Evolutionary conservation across 1,140 invertebrate species (phyloP).

Genomic region (Dinothrombium tinctorium): DNA sequence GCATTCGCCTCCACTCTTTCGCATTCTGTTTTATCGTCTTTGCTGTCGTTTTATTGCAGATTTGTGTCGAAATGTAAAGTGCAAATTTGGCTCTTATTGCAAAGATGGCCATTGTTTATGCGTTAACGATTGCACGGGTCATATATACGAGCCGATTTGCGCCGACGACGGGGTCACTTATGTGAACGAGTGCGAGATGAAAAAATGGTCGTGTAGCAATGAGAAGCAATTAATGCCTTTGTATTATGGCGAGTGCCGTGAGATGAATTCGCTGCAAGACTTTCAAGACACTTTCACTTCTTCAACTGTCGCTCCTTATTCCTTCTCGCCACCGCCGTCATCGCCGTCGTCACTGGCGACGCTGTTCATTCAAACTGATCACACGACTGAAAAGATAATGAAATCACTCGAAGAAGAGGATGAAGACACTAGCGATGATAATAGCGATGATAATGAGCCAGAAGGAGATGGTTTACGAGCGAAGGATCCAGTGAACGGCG

Average conservation of each 20-base stretch:
- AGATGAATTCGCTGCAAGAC: conserved; percentile 27
- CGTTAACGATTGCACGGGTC: conserved; percentile 37
- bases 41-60: conserved; percentile 44
- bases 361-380: too few relatives aligned
- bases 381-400: too few relatives aligned
- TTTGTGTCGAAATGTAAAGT: conserved; percentile 46
- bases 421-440: too few relatives aligned
- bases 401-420: too few relatives aligned
- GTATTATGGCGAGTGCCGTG: conserved; percentile 28
- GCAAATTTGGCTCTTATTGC: conserved; percentile 50
- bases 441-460: too few relatives aligned
- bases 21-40: neutral
- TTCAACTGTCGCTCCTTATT: neutral
- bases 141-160: conserved; percentile 36
- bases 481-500: too few relatives aligned
- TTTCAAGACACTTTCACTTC: neutral
- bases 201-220: conserved; percentile 39
- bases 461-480: too few relatives aligned
- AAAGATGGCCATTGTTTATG: conserved; percentile 59
- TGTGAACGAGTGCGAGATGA: conserved; percentile 37
- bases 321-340: neutral
- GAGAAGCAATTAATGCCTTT: conserved; percentile 26
- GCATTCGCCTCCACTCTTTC: neutral
- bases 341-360: too few relatives aligned
- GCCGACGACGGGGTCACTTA: conserved; percentile 58